Conservation (phyloP, 2,797 vertebrate genomes). For the Syngnathus acus region DNA sequence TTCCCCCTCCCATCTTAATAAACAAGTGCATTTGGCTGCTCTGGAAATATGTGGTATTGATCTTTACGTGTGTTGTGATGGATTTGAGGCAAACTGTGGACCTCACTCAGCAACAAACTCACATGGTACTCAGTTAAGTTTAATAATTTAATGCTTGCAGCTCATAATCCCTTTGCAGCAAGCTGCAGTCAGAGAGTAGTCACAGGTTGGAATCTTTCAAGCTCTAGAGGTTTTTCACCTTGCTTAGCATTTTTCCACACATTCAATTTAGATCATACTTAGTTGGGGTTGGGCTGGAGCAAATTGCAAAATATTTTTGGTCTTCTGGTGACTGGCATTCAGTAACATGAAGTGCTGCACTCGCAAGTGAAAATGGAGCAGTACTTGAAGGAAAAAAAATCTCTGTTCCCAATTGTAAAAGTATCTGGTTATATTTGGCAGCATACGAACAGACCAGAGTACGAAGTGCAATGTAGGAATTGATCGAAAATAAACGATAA, state of each 20-base stretch:
- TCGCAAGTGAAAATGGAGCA: neutral
- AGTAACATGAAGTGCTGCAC: neutral
- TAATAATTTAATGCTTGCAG: conserved; percentile 61
- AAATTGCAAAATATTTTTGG: too few species aligned
- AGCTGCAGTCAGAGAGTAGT: neutral
- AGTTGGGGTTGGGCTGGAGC: too few species aligned
- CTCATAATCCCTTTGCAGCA: conserved; percentile 8
- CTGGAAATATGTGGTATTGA: too few species aligned
- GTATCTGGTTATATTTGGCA: too few species aligned
- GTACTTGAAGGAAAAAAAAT: too few species aligned
- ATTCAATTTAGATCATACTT: neutral
- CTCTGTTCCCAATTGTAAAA: too few species aligned
- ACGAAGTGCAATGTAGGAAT: too few species aligned
- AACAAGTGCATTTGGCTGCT: too few species aligned
- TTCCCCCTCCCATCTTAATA: too few species aligned
- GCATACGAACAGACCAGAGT: too few species aligned
- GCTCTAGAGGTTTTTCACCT: neutral
- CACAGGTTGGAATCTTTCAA: neutral
- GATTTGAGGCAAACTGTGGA: neutral
- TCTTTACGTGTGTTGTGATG: neutral
- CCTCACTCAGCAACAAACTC: conserved; percentile 26
- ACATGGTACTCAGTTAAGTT: conserved; percentile 38
- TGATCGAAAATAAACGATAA: too few species aligned
- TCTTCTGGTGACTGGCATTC: too few species aligned
- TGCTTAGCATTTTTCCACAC: neutral